Base-by-base conservation (phyloP, 2,797 vertebrate genomes). In the Lates japonicus region DNA sequence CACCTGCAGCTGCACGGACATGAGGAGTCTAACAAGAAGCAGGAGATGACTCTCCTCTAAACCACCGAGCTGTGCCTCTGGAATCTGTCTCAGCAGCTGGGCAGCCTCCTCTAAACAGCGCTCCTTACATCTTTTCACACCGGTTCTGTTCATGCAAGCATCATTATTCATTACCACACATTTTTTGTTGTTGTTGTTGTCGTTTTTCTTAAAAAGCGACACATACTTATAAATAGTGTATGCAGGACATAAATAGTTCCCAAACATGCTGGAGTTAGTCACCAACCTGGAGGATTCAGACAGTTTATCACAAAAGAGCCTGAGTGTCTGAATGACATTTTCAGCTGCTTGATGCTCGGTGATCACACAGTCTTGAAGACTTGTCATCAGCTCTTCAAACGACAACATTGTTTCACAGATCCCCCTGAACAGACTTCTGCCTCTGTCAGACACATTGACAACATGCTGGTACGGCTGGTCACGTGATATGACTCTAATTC, bases 101-200 rank as follows among this genome's bases (percentile, higher is more conserved):
- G 88, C 60, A 22, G 96, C 96, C 82, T 97, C 96, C 13, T 97
- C 96, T 55, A 98, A 86, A 58, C 90, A 85, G 33, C 94, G 95
- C 61, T 97, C 97, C 69, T 95, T 96, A 37, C 94, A 94, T 60
- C 97, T 93, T 80, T 96, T 98, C 42, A 93, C 91, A 2, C 73
- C 72, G 13, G 82, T 92, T 80, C 97, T 98, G 92, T 48, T 68
- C 58, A 76, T 11, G n/a, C 3, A 60, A 65, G n/a, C 19, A 22
- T 1, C 46, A 22, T n/a, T 3, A 70, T 37, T 46, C 20, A 74
- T 7, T 20, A 55, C 14, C 2, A 61, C 22, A 19, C n/a, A n/a
- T n/a, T n/a, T n/a, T 67, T 35, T 48, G 44, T 7, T 29, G 1
- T 29, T 29, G 2, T 29, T 29, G 1, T 1, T 29, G n/a, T 29